Percentiles rank a stretch among this genome's conserved stretches.
These are phyloP conservation scores for Gastrophryne carolinensis DNA, from an alignment of 2,797 vertebrate species.

Conservation along the genomic window DNA sequence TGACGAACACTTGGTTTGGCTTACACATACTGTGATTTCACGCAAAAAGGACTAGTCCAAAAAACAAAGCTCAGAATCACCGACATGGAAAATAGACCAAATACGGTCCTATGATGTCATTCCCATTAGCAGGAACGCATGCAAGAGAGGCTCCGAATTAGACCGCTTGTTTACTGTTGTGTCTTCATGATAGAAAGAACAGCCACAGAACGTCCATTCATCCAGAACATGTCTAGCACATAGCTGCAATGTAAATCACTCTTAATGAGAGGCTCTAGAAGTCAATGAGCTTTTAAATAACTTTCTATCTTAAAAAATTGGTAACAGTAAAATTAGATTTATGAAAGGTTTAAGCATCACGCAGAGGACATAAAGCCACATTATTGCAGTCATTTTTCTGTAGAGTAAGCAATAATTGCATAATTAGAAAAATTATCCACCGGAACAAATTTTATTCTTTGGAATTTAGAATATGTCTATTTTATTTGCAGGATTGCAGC, in stretches of 20 bases:
- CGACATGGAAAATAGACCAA: no score
- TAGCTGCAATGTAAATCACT: not conserved
- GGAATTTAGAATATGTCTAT: not conserved
- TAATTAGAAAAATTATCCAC: not conserved
- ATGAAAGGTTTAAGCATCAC: slow-evolving; percentile 6
- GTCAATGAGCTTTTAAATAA: slow-evolving; percentile 9
- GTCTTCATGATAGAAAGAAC: not conserved
- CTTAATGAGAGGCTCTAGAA: not conserved
- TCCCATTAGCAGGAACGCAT: no score
- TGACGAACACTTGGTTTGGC: no score
- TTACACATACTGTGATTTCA: no score
- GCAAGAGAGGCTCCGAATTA: no score
- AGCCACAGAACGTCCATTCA: not conserved
- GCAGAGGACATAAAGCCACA: not conserved
- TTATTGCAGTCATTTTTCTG: slow-evolving; percentile 8
- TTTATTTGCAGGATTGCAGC: not conserved
- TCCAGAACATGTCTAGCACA: not conserved
- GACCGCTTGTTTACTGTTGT: no score
- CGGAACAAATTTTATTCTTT: not conserved
- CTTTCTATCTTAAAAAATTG: slow-evolving; percentile 6
- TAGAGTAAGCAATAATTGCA: slow-evolving; percentile 1
- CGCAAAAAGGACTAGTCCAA: no score
- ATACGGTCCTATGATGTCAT: no score
- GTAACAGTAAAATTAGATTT: slow-evolving; percentile 2
- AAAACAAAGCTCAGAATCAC: no score